Evolutionary conservation across 2,113 vertebrate species (phyloP), one percentile per base, ranked within the genome.

Genomic region (Neodontobutis hainanensis): DNA sequence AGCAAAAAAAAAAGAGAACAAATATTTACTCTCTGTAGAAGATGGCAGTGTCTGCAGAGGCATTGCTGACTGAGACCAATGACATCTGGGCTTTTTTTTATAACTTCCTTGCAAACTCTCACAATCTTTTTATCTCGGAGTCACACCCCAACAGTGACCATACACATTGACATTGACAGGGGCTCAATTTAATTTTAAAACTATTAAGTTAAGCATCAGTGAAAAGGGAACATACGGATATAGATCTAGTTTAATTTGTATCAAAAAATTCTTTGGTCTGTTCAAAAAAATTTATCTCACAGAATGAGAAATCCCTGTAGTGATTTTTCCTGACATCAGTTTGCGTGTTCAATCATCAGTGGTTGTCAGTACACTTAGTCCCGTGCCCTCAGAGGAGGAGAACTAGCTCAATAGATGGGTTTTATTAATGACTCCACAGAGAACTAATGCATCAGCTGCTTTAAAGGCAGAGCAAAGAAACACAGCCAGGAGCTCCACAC

Each of bases 361-460:
- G 72, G 77, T 65, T 83, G 80, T 86, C 87, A 73, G 77, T 80
- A 70, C 79, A 85, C 71, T 80, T 75, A 69, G 79, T 85, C 73
- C 70, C 65, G n/a, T 40, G 73, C 67, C 81, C 87, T 78, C 84
- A 62, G 75, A 88, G 84, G 82, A 84, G 79, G 77, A 71, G 64
- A 85, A 80, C 73, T 70, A 82, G 78, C 82, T 85, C 84, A 82
- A 73, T 88, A 82, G 72, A 86, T 78, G 80, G 77, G 53, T 71
- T 85, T 83, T 88, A 81, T 82, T 89, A 89, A 85, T 82, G 84
- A 77, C 86, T 89, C 82, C 78, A 83, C 82, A 77, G 81, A 89
- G 84, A 70, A 80, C 80, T 78, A 75, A 80, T 85, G 82, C 85
- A 86, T 89, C 84, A 82, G 84, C 81, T 75, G 65, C 49, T 79